phyloP scores from a whole-genome alignment of 2,797 vertebrate genomes.

The Cyprinella venusta region DNA sequence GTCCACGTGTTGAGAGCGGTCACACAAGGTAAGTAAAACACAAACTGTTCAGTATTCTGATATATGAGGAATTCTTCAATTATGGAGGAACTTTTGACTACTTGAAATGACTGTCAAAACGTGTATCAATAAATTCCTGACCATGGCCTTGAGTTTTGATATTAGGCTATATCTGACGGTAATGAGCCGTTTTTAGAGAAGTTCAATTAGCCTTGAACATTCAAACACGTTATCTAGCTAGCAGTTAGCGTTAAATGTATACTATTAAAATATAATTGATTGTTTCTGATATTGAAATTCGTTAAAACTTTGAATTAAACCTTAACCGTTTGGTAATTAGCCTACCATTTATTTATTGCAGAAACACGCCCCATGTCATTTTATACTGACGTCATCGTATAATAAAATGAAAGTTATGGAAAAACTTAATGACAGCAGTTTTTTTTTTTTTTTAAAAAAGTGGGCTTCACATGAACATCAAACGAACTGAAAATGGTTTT shows the following conservation, averaged over 20 bases:
- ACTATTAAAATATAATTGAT: not conserved
- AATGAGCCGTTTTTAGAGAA: not conserved
- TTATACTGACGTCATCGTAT: not conserved
- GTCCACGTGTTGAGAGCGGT: constrained; percentile 83
- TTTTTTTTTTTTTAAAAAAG: too few relatives aligned
- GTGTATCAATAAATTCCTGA: not conserved
- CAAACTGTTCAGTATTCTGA: too few relatives aligned
- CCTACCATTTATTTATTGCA: not conserved
- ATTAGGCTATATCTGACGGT: not conserved
- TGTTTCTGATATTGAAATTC: not conserved
- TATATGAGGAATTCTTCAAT: not conserved
- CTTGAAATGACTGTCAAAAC: not conserved
- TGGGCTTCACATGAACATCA: not conserved
- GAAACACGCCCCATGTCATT: not conserved
- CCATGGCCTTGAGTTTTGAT: not conserved
- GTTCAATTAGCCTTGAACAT: not conserved
- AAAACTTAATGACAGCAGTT: not conserved
- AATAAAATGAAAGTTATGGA: not conserved
- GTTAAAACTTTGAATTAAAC: not conserved
- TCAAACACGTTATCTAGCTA: not conserved
- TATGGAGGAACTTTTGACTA: not conserved
- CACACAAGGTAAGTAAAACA: constrained; percentile 80
- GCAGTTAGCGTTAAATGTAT: too few relatives aligned
- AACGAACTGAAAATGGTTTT: not conserved
- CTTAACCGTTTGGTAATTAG: not conserved